Conservation (phyloP, 2,888 invertebrate species). For the Adelognathus sp. region DNA sequence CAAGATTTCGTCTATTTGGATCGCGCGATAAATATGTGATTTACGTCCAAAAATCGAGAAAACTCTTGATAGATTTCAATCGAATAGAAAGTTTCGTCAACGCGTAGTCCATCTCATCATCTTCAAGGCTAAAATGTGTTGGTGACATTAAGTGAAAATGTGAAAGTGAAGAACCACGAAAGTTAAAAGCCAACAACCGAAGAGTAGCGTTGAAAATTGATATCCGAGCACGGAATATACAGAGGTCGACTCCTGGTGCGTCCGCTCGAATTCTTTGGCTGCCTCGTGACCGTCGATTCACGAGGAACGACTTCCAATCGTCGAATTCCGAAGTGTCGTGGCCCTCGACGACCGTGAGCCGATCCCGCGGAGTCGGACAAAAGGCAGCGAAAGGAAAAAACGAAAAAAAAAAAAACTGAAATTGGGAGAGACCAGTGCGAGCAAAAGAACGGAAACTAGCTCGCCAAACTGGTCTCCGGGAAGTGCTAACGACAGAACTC, state of each 20-base stretch:
- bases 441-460: neutral
- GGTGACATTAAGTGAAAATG: too few species aligned
- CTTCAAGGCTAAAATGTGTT: too few species aligned
- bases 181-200: neutral
- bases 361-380: neutral
- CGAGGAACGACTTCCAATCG: conserved; percentile 22
- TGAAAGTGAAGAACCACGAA: neutral
- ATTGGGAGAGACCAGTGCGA: neutral
- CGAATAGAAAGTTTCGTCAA: too few species aligned
- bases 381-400: neutral
- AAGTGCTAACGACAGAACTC: conserved; percentile 31
- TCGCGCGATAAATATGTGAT: too few species aligned
- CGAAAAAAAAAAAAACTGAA: neutral
- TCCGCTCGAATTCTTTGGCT: conserved; percentile 24
- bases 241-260: neutral
- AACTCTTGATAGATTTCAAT: too few species aligned
- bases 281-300: conserved; percentile 3
- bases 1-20: too few species aligned
- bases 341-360: neutral
- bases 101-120: too few species aligned
- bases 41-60: too few species aligned
- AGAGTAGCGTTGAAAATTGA: conserved; percentile 4
- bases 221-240: conserved; percentile 5
- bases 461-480: neutral
- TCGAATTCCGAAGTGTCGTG: conserved; percentile 25